A percentile compares a stretch with the other conserved stretches of the same genome.
Evolutionary conservation across 1,140 invertebrate genomes (phyloP).

Genomic region (Lasioglossum albipes): DNA sequence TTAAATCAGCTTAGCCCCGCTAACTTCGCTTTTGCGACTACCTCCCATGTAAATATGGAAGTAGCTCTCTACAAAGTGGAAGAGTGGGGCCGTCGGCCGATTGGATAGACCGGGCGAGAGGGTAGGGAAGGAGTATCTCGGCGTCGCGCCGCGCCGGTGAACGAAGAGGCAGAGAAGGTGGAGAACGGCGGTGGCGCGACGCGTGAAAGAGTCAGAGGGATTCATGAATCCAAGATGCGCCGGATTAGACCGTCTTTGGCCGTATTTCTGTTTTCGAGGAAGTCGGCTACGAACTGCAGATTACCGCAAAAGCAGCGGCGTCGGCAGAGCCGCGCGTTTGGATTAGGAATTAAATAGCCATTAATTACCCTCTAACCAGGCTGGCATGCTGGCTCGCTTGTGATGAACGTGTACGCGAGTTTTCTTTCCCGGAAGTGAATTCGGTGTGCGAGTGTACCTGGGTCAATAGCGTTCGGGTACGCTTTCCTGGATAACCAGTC

Average conservation of each 20-base stretch:
- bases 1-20: slow-evolving; percentile 79
- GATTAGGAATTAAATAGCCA: slow-evolving; percentile 70
- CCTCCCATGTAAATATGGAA: slow-evolving; percentile 78
- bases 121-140: slow-evolving; percentile 50
- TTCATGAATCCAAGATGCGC: slow-evolving; percentile 78
- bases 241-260: slow-evolving; percentile 76
- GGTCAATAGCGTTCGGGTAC: not conserved
- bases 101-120: slow-evolving; percentile 65
- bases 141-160: slow-evolving; percentile 42
- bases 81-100: slow-evolving; percentile 72
- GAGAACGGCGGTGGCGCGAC: slow-evolving; percentile 52
- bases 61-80: slow-evolving; percentile 72
- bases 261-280: slow-evolving; percentile 74
- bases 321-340: slow-evolving; percentile 38
- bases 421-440: slow-evolving; percentile 32
- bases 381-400: no score
- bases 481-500: not conserved
- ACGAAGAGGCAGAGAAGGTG: slow-evolving; percentile 50
- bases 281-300: slow-evolving; percentile 65
- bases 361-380: slow-evolving; percentile 54
- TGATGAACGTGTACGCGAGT: slow-evolving; percentile 19
- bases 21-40: slow-evolving; percentile 77
- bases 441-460: not conserved
- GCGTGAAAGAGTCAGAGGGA: slow-evolving; percentile 67
- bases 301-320: slow-evolving; percentile 69